phyloP scores from a whole-genome alignment of 2,113 vertebrate genomes.

The Protobothrops mucrosquamatus region DNA sequence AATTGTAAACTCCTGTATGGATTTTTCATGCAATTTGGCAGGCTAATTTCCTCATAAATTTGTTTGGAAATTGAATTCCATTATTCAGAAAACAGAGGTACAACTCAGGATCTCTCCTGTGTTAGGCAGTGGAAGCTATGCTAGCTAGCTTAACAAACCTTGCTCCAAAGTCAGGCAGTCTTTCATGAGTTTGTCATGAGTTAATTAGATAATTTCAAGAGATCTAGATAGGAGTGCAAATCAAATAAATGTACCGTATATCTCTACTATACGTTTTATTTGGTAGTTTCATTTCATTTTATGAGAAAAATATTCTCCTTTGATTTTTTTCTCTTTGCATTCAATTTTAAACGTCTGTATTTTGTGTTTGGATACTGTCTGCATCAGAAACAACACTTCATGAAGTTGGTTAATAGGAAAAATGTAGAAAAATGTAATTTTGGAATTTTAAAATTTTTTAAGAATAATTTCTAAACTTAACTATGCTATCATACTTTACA shows the following conservation, averaged over 20 bases:
- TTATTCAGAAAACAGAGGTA: not conserved
- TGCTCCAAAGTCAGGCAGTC: not conserved
- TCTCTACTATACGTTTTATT: not conserved
- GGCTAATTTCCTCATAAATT: not conserved
- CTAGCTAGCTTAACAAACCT: not conserved
- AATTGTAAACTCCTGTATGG: not conserved
- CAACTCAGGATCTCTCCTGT: not conserved
- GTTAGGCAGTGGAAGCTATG: not conserved
- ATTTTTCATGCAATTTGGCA: not conserved
- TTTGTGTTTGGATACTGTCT: not conserved
- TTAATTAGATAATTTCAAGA: not conserved
- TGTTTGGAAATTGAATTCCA: not conserved
- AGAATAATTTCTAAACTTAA: not conserved
- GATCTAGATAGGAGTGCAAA: not conserved
- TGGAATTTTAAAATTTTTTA: not conserved
- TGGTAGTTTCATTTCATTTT: not conserved
- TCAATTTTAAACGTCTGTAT: not conserved
- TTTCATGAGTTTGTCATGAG: not conserved
- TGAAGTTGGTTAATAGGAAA: not conserved
- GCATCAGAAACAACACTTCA: not conserved
- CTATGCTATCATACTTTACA: not conserved
- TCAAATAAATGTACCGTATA: not conserved
- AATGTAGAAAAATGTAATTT: not conserved
- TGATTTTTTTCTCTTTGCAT: not conserved
- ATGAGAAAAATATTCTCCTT: not conserved